Conservation (phyloP, 2,888 invertebrate genomes). For the Cosmia pyralina region DNA sequence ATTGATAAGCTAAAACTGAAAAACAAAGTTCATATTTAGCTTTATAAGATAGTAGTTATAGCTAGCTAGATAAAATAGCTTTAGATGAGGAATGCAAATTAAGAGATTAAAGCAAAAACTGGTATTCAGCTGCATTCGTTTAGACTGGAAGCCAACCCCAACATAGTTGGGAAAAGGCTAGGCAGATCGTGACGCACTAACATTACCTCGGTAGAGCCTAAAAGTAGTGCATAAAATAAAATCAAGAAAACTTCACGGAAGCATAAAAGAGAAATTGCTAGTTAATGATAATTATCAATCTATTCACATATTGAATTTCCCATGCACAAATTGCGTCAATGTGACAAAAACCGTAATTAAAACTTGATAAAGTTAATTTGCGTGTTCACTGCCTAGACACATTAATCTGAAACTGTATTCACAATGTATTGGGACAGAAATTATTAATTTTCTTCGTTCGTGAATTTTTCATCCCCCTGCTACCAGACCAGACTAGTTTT, state of each 20-base stretch:
- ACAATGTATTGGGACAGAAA: not conserved
- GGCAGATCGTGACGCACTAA: no score
- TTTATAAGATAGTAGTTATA: not conserved
- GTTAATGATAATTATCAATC: conserved; percentile 40
- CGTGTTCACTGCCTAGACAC: conserved; percentile 12
- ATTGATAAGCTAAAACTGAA: conserved; percentile 18
- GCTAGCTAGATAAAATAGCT: not conserved
- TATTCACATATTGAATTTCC: conserved; percentile 31
- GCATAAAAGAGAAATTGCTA: conserved; percentile 27
- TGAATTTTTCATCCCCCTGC: not conserved
- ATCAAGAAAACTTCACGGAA: conserved; percentile 21
- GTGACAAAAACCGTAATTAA: conserved; percentile 51
- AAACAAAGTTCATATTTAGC: not conserved
- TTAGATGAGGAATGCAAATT: not conserved
- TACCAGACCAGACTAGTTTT: not conserved
- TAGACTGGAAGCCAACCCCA: no score
- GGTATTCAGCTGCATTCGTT: no score
- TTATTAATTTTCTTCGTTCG: not conserved
- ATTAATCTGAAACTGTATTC: conserved; percentile 3
- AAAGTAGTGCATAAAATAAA: conserved; percentile 1
- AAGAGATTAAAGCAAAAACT: not conserved
- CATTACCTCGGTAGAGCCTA: not conserved
- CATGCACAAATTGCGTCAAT: conserved; percentile 36
- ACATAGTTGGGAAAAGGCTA: no score
- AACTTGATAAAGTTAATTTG: conserved; percentile 34